Percentiles rank a stretch among this genome's conserved stretches.
Conservation (phyloP, 2,797 vertebrate genomes). For the Pipistrellus pipistrellus region DNA sequence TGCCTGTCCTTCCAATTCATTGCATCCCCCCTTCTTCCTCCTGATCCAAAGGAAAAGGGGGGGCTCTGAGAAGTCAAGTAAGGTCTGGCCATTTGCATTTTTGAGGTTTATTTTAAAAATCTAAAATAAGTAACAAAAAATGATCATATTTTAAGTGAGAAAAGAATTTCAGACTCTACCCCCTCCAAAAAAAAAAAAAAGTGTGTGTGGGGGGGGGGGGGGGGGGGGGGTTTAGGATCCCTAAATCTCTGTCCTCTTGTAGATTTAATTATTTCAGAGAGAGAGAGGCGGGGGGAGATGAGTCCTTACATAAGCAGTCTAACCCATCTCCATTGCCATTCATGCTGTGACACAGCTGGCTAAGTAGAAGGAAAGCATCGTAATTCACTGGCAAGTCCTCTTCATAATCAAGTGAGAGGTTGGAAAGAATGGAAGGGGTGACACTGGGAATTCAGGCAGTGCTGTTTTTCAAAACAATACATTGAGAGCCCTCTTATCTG, state of each 20-base stretch:
- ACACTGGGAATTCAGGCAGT: background rate
- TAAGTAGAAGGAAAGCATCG: background rate
- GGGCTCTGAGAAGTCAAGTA: background rate
- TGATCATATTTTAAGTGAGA: background rate
- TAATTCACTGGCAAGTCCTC: background rate
- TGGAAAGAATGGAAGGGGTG: background rate
- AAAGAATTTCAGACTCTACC: background rate
- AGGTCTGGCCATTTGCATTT: background rate
- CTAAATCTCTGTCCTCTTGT: background rate
- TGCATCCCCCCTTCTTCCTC: background rate
- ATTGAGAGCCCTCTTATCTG: background rate
- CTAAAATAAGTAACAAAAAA: slow-evolving; percentile 13
- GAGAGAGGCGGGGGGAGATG: background rate
- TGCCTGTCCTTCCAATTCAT: background rate
- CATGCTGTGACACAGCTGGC: background rate
- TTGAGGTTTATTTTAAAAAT: background rate
- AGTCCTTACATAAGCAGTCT: background rate
- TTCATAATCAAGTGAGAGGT: background rate
- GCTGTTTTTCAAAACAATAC: background rate
- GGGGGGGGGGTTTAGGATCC: background rate
- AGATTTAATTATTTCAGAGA: background rate
- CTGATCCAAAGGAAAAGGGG: background rate
- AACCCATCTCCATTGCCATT: background rate
- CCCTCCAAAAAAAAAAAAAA: background rate
- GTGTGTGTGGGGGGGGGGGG: too few relatives aligned